Evolutionary conservation across 2,113 vertebrate species (phyloP), one percentile per base, ranked within the genome.

Genomic region (Corvus hawaiiensis): DNA sequence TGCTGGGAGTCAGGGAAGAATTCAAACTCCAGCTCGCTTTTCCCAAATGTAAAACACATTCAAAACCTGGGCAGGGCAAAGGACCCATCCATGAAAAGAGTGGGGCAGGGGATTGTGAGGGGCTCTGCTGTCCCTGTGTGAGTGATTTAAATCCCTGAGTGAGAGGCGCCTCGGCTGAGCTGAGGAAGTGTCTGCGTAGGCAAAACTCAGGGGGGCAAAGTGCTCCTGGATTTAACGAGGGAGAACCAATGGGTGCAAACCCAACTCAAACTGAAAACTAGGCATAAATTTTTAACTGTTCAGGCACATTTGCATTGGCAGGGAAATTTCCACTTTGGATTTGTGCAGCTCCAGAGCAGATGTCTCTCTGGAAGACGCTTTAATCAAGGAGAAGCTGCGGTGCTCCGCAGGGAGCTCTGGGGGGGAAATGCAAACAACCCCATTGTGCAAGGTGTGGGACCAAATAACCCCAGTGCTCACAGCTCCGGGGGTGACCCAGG

Each of bases 401-500:
- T 63, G 88, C 88, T 61, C 68, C 68, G 16, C 1, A 23, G 35
- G 43, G 28, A 74, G 80, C 64, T 15, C 24, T 9, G 15, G 1
- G 41, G 33, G 59, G 46, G 30, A 46, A 59, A 64, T 3, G 54
- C 73, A 49, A 54, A 80, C 48, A 18, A 4, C 16, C 4, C 0
- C 4, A 5, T 16, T 5, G 26, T 2, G 64, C 39, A 41, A 41
- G 12, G 3, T 1, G 63, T 8, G 26, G 78, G 62, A 43, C 11
- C 51, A 30, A 16, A 12, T 3, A 7, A 35, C 1, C 6, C 9
- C 41, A 5, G 4, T 0, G 28, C 41, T 1, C 16, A 16, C 9
- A 7, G 43, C 64, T 75, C 21, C 3, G 0, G 6, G 63, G 54
- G 10, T 14, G 13, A 7, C 7, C 32, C 30, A 5, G 22, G 41